Evolutionary conservation across 2,888 invertebrate genomes (phyloP).

Genomic region (Caenorhabditis parvicauda): DNA sequence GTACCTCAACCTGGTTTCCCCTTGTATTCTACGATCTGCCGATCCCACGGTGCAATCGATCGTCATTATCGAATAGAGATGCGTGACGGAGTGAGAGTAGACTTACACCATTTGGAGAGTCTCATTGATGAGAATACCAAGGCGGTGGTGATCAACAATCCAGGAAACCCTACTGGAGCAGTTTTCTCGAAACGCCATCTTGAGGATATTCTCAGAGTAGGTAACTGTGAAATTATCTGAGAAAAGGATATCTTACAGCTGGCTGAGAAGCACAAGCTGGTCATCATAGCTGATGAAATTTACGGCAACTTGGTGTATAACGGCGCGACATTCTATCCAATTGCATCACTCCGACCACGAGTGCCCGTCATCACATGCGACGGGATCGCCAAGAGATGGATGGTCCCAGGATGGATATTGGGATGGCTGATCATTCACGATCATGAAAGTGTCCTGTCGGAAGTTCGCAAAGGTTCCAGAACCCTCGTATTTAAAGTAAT

Average conservation of each 20-base stretch:
- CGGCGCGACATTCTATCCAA: constrained; percentile 68
- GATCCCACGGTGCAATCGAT: constrained; percentile 58
- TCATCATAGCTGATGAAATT: constrained; percentile 97
- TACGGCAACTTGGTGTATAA: constrained; percentile 81
- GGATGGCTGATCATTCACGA: constrained; percentile 96
- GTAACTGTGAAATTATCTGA: too few relatives aligned
- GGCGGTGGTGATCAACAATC: constrained; percentile 89
- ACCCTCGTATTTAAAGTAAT: too few relatives aligned
- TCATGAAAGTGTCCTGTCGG: constrained; percentile 65
- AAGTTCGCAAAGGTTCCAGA: constrained; percentile 70
- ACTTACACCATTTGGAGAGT: constrained; percentile 81
- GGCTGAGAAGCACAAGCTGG: constrained; percentile 67
- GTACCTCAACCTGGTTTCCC: constrained; percentile 73
- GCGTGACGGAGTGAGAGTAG: constrained; percentile 67
- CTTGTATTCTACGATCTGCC: constrained; percentile 61
- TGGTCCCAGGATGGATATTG: constrained; percentile 95
- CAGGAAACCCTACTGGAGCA: constrained; percentile 96
- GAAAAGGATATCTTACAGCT: too few relatives aligned
- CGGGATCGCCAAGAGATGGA: constrained; percentile 89
- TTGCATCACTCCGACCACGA: constrained; percentile 80
- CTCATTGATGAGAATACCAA: constrained; percentile 86
- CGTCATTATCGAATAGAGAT: constrained; percentile 54
- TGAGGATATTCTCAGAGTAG: constrained; percentile 72
- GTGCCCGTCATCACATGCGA: constrained; percentile 85
- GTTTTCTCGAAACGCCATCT: constrained; percentile 84